Evolutionary conservation across 1,140 invertebrate species (phyloP).

Genomic region (Bombus confusus): DNA sequence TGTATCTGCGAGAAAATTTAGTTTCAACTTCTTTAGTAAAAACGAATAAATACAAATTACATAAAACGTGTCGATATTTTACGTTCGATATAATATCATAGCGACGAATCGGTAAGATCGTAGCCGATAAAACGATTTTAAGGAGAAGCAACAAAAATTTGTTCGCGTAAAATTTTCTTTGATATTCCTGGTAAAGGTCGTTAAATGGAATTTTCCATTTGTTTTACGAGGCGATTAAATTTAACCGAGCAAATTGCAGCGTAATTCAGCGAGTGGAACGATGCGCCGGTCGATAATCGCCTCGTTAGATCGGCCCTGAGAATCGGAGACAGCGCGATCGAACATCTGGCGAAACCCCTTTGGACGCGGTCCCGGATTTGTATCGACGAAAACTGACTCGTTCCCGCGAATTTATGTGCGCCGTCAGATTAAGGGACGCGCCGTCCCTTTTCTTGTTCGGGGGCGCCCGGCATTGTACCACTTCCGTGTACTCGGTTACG

Average conservation of each 20-base stretch:
- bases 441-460: slow-evolving; percentile 65
- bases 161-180: background rate
- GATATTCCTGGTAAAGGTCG: too few species aligned
- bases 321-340: slow-evolving; percentile 34
- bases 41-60: background rate
- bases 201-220: slow-evolving; percentile 6
- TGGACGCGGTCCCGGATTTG: slow-evolving; percentile 74
- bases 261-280: slow-evolving; percentile 3
- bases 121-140: background rate
- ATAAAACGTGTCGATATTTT: background rate
- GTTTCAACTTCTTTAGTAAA: too few species aligned
- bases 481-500: slow-evolving; percentile 78
- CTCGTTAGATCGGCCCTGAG: slow-evolving; percentile 35
- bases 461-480: slow-evolving; percentile 68
- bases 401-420: slow-evolving; percentile 80
- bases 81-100: too few species aligned
- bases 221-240: slow-evolving; percentile 22
- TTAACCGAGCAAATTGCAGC: slow-evolving; percentile 16
- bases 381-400: slow-evolving; percentile 78
- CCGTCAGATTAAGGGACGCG: slow-evolving; percentile 77
- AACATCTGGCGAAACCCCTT: slow-evolving; percentile 79
- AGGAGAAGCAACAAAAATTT: background rate
- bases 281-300: slow-evolving; percentile 39
- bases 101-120: too few species aligned
- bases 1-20: too few species aligned